Evolutionary conservation across 1,140 invertebrate species (phyloP).

Genomic region (Periplaneta americana): DNA sequence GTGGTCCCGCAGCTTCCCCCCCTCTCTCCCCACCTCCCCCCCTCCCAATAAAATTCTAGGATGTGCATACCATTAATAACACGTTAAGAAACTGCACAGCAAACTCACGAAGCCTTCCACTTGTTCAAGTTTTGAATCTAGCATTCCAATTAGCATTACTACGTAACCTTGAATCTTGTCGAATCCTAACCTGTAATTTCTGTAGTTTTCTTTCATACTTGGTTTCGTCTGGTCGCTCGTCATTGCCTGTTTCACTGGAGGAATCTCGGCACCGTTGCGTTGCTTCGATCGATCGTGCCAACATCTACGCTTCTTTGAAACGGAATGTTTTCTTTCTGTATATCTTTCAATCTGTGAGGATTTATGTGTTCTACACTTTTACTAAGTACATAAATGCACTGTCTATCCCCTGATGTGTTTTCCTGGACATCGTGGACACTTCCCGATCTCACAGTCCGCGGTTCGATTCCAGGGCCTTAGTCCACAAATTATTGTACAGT

Average conservation of each 20-base stretch:
- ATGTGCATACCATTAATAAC: constrained; percentile 16
- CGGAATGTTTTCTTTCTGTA: no score
- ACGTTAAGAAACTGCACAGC: constrained; percentile 15
- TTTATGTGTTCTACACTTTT: no score
- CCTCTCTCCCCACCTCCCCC: neutral
- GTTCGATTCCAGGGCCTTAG: no score
- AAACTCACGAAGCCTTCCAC: constrained; percentile 3
- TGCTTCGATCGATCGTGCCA: no score
- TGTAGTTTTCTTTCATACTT: neutral
- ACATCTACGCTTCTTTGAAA: no score
- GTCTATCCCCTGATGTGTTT: no score
- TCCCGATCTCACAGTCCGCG: no score
- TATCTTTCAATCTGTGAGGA: no score
- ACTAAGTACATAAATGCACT: no score
- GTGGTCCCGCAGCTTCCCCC: neutral
- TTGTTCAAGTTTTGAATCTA: neutral
- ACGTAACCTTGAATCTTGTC: neutral
- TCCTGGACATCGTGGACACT: no score
- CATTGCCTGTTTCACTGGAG: neutral
- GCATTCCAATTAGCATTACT: constrained; percentile 1
- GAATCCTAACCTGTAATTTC: neutral
- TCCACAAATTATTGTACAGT: no score
- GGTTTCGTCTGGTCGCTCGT: neutral
- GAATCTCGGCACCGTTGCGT: no score
- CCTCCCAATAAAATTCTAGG: constrained; percentile 1